phyloP scores from a whole-genome alignment of 2,888 invertebrate genomes.

The Melieria picta region DNA sequence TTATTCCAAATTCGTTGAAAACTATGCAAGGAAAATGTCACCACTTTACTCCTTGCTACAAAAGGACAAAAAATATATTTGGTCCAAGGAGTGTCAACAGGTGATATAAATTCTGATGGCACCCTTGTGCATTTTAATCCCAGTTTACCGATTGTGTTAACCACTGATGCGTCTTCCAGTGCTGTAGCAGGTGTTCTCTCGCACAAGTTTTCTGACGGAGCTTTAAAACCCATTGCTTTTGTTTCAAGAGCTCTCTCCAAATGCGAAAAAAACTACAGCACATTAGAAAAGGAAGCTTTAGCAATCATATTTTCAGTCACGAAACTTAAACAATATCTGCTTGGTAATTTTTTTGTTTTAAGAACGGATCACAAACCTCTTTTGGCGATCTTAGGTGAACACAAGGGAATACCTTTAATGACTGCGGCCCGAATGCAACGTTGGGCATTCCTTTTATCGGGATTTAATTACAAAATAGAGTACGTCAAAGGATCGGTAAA shows the following conservation, averaged over 20 bases:
- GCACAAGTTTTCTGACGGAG: neutral
- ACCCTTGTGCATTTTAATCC: slow-evolving; percentile 26
- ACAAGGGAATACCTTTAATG: slow-evolving; percentile 30
- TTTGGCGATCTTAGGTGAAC: slow-evolving; percentile 32
- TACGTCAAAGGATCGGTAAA: slow-evolving; percentile 29
- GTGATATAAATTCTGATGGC: no score
- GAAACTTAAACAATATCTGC: slow-evolving; percentile 6
- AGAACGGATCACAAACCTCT: slow-evolving; percentile 32
- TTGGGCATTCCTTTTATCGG: slow-evolving; percentile 29
- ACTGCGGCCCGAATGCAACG: slow-evolving; percentile 20
- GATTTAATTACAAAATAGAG: slow-evolving; percentile 30
- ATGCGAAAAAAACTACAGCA: slow-evolving; percentile 36
- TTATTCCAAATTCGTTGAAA: no score
- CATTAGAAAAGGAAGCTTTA: slow-evolving; percentile 24
- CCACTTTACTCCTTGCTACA: no score
- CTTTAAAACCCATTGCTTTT: slow-evolving; percentile 20
- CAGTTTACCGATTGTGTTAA: slow-evolving; percentile 37
- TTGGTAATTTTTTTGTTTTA: slow-evolving; percentile 3
- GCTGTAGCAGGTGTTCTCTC: slow-evolving; percentile 26
- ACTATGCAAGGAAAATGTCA: no score
- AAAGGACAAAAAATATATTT: no score
- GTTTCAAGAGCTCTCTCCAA: slow-evolving; percentile 35
- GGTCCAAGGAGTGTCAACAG: no score
- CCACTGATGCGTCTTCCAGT: slow-evolving; percentile 42
- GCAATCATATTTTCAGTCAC: slow-evolving; percentile 22